Base-by-base conservation (phyloP, 2,797 vertebrate genomes). In the Sebastiscus albofasciatus region DNA sequence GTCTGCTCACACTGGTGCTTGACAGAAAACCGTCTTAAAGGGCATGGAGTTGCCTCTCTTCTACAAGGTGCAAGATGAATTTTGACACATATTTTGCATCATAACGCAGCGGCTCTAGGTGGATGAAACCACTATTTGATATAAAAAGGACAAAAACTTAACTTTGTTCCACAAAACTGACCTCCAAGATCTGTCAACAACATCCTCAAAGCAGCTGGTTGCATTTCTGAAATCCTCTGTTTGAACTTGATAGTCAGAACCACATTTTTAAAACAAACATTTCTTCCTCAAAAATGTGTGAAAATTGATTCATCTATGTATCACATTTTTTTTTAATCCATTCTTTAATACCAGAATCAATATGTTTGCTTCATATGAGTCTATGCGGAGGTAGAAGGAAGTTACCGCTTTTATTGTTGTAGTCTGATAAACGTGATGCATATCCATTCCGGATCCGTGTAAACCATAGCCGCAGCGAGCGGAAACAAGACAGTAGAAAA, bases 11-110 rank as follows among this genome's bases (percentile, higher is more conserved):
- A 36, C 52, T n/a, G 33, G 6, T 46, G 54, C 61, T 49, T 75
- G 31, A 67, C 9, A 29, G 8, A 72, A 72, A 65, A 66, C 2
- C 36, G 18, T 75, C 58, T 56, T 54, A 72, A 81, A 86, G 33
- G 46, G 36, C 72, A 55, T 34, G 2, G 2, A 46, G 60, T 39
- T 13, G 52, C 8, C 42, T 46, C 42, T 46, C 42, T 46, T 18
- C 42, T 34, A 20, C 10, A 29, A 49, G 7, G 27, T 1, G 0
- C 6, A 52, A 49, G 10, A 42, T 1, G 0, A 16, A 39, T 58
- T 31, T 31, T n/a, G 14, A 31, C 24, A 16, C 8, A 26, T 13
- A 64, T 66, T 54, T 10, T 39, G n/a, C 14, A 58, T n/a, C 14
- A 10, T 13, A 34, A 20, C 0, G 2, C 20, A 27, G 61, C 20